A percentile compares a stretch with the other conserved stretches of the same genome.
Conservation (phyloP, 2,888 invertebrate genomes). For the Athalia rosae region DNA sequence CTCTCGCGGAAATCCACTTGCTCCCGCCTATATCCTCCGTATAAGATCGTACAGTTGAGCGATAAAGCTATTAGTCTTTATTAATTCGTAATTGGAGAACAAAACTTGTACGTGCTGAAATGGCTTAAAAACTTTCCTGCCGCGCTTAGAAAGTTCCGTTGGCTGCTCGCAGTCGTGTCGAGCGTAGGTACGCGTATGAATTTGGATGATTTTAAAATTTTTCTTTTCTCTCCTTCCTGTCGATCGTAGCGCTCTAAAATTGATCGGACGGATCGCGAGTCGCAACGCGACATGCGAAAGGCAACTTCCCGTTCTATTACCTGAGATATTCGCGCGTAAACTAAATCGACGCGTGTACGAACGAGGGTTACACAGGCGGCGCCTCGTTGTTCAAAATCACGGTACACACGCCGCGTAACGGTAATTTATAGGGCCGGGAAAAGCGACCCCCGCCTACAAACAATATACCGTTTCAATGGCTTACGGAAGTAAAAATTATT, state of each 20-base stretch:
- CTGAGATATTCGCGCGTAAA: neutral
- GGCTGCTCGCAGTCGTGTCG: conserved; percentile 1
- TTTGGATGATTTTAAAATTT: conserved; percentile 29
- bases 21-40: conserved; percentile 45
- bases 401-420: neutral
- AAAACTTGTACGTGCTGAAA: conserved; percentile 60
- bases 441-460: conserved; percentile 31
- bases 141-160: conserved; percentile 20
- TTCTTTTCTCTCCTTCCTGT: neutral
- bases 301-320: neutral
- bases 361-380: conserved; percentile 4
- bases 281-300: neutral
- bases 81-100: conserved; percentile 65
- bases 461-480: conserved; percentile 43
- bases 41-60: conserved; percentile 62
- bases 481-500: conserved; percentile 44
- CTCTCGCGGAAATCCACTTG: conserved; percentile 47
- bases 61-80: conserved; percentile 68
- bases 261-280: neutral
- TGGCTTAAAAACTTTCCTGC: conserved; percentile 45
- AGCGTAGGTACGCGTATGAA: conserved; percentile 18
- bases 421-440: conserved; percentile 32
- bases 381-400: conserved; percentile 21
- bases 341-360: conserved; percentile 12
- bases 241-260: neutral